These are phyloP conservation scores for Helicoverpa zea DNA, from an alignment of 1,140 invertebrate species.

Conservation along the genomic window DNA sequence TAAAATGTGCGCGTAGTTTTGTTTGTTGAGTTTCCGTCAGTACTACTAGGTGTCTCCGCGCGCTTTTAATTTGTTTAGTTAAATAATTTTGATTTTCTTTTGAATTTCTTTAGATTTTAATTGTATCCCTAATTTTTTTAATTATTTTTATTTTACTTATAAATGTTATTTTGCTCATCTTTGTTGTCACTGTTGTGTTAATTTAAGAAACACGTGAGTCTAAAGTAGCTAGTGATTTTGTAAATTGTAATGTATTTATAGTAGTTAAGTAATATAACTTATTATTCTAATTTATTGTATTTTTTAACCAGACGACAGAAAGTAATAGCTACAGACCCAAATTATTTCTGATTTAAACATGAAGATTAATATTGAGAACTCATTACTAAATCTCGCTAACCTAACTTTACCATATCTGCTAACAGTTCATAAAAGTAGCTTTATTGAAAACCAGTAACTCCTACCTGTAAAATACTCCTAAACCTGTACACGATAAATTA, in stretches of 20 bases:
- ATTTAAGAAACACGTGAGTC: conserved; percentile 50
- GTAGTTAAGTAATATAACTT: conserved; percentile 47
- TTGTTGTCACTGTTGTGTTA: conserved; percentile 45
- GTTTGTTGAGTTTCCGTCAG: not conserved
- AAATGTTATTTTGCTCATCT: conserved; percentile 17
- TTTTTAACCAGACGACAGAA: not conserved
- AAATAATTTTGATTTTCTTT: conserved; percentile 39
- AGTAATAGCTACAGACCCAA: not conserved
- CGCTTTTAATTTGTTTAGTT: conserved; percentile 50
- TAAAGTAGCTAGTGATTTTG: conserved; percentile 58
- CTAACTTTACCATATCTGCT: too few species aligned
- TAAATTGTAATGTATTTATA: conserved; percentile 53
- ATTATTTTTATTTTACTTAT: conserved; percentile 8
- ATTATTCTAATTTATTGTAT: conserved; percentile 21
- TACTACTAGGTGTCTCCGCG: conserved; percentile 11
- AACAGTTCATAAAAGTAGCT: too few species aligned
- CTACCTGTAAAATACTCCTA: too few species aligned
- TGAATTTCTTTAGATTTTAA: not conserved
- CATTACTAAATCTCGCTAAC: too few species aligned
- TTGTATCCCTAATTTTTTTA: conserved; percentile 21
- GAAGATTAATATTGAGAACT: too few species aligned
- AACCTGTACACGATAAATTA: not conserved
- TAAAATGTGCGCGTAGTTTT: not conserved
- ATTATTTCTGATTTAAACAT: too few species aligned
- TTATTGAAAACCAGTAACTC: not conserved